phyloP scores from a whole-genome alignment of 2,797 vertebrate genomes.

The Okamejei kenojei region DNA sequence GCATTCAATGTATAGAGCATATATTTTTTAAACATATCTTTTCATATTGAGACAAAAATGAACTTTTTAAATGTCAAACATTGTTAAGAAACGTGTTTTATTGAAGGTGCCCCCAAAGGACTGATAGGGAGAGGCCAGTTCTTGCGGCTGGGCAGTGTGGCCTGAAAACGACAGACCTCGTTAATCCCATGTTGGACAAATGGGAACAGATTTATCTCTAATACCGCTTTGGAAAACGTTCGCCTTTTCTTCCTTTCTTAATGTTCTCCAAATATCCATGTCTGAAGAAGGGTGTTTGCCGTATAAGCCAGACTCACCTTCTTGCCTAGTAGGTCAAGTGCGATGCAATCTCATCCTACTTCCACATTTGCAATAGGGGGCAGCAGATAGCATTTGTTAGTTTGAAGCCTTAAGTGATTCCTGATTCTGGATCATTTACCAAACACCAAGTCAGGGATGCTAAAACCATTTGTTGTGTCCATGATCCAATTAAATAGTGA shows the following conservation, averaged over 20 bases:
- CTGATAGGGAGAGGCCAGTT: background rate
- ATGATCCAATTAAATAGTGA: background rate
- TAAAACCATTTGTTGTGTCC: background rate
- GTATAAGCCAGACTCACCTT: background rate
- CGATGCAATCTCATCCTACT: background rate
- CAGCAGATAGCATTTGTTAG: background rate
- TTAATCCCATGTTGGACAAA: background rate
- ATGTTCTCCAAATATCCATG: background rate
- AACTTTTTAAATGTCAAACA: background rate
- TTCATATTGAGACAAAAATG: background rate
- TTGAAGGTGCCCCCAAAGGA: background rate
- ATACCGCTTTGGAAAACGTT: background rate
- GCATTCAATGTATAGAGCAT: background rate
- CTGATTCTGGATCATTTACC: too few relatives aligned
- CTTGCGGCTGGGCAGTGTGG: background rate
- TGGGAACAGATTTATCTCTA: background rate
- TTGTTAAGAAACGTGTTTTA: background rate
- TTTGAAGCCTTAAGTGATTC: background rate
- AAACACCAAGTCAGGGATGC: too few relatives aligned
- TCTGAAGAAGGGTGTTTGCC: background rate
- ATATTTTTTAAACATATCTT: background rate
- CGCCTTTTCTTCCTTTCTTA: background rate
- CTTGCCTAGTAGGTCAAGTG: background rate
- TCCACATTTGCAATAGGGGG: background rate
- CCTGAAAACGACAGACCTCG: background rate